These are phyloP conservation scores for Drosophila paucipuncta DNA, from an alignment of 2,888 invertebrate species.

Conservation along the genomic window DNA sequence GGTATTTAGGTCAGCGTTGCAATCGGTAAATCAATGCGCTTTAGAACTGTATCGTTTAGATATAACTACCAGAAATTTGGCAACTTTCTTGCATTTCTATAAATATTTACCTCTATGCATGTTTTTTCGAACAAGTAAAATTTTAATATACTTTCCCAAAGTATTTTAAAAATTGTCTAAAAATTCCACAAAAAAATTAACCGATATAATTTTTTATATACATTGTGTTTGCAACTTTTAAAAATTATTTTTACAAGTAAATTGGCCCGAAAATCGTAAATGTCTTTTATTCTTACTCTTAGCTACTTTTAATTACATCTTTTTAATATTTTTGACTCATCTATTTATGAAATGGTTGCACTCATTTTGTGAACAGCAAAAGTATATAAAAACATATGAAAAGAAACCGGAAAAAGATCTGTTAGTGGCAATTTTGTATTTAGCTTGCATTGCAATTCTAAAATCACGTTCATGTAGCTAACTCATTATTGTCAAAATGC, in stretches of 20 bases:
- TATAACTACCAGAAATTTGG: constrained; percentile 6
- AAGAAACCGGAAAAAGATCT: neutral
- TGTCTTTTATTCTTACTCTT: neutral
- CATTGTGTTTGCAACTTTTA: neutral
- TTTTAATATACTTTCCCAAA: neutral
- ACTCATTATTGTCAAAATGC: neutral
- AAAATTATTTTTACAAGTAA: neutral
- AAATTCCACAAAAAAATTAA: too few species aligned
- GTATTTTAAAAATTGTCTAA: neutral
- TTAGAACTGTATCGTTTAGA: constrained; percentile 22
- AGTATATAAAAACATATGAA: neutral
- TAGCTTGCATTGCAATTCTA: neutral
- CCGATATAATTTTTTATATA: neutral
- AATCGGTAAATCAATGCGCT: constrained; percentile 56
- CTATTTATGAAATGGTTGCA: neutral
- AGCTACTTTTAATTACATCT: neutral
- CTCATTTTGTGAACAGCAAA: neutral
- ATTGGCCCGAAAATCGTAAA: neutral
- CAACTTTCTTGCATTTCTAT: constrained; percentile 6
- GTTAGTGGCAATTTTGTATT: too few species aligned
- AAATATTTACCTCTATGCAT: constrained; percentile 2
- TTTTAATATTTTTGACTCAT: neutral
- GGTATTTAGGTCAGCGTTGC: constrained; percentile 71
- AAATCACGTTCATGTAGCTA: neutral
- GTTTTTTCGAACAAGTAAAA: too few species aligned